Conservation (phyloP, 2,113 vertebrate genomes). For the Amia ocellicauda region DNA sequence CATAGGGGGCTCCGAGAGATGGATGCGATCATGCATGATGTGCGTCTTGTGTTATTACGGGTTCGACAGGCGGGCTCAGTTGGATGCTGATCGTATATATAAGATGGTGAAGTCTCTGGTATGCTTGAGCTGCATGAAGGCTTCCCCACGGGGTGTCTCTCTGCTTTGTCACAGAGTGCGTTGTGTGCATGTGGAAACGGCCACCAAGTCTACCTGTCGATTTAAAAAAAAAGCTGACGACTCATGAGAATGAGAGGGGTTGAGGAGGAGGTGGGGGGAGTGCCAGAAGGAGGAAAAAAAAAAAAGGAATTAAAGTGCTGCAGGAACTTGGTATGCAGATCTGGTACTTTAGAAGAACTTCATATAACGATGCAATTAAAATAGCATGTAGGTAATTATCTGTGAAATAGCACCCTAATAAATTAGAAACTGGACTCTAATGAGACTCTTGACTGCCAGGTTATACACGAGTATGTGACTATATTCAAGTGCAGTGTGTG, state of each 20-base stretch:
- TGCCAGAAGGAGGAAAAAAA: not conserved
- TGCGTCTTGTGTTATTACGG: not conserved
- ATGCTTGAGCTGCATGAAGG: not conserved
- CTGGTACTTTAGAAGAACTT: slow-evolving; percentile 18
- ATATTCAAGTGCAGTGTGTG: slow-evolving; percentile 11
- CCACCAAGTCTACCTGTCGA: not conserved
- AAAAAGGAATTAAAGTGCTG: slow-evolving; percentile 7
- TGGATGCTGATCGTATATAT: not conserved
- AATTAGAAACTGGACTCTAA: slow-evolving; percentile 24
- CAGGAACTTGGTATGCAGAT: not conserved
- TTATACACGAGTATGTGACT: slow-evolving; percentile 21
- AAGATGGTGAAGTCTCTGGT: not conserved
- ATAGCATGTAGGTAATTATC: slow-evolving; percentile 33
- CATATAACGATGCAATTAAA: slow-evolving; percentile 28
- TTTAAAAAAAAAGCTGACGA: not conserved
- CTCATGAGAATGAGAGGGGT: no score
- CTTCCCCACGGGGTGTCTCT: not conserved
- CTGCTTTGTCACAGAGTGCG: no score
- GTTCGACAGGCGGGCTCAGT: not conserved
- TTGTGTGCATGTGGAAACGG: not conserved
- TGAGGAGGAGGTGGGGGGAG: no score
- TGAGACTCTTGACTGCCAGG: slow-evolving; percentile 44
- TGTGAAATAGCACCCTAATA: slow-evolving; percentile 26
- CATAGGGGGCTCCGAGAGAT: no score
- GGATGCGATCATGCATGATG: not conserved